Percentiles rank a stretch among this genome's conserved stretches.
These are phyloP conservation scores for Shinisaurus crocodilurus DNA, from an alignment of 2,113 vertebrate species.

Conservation along the genomic window DNA sequence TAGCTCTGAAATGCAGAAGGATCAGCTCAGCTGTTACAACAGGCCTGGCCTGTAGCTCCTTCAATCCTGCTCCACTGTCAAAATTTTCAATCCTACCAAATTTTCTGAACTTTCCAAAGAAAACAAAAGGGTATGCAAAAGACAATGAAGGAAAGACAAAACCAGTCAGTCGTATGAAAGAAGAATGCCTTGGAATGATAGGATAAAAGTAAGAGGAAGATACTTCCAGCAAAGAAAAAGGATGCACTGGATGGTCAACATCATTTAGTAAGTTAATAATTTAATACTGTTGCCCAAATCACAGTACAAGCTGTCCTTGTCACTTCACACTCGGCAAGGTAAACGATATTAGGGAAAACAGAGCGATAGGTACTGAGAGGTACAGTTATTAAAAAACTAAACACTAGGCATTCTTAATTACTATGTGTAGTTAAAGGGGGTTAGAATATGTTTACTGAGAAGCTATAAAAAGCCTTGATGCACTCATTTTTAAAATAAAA, in stretches of 20 bases:
- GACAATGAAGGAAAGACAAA: neutral
- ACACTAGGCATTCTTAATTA: neutral
- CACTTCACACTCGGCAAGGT: neutral
- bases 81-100: constrained; percentile 40
- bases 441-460: constrained; percentile 3
- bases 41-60: constrained; percentile 70
- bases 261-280: constrained; percentile 14
- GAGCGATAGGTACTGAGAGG: constrained; percentile 10
- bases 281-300: neutral
- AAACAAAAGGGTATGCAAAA: neutral
- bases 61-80: constrained; percentile 68
- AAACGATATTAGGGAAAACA: constrained; percentile 7
- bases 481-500: constrained; percentile 19
- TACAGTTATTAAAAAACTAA: neutral
- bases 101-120: neutral
- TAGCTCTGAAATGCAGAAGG: constrained; percentile 86
- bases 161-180: constrained; percentile 23
- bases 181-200: too few species aligned
- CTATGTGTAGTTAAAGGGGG: neutral
- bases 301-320: neutral
- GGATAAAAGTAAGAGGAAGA: neutral
- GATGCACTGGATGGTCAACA: neutral
- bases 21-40: constrained; percentile 91
- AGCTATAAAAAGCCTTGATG: constrained; percentile 17
- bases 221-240: neutral